These are phyloP conservation scores for Melitaea athalia DNA, from an alignment of 2,888 invertebrate genomes.

Conservation along the genomic window DNA sequence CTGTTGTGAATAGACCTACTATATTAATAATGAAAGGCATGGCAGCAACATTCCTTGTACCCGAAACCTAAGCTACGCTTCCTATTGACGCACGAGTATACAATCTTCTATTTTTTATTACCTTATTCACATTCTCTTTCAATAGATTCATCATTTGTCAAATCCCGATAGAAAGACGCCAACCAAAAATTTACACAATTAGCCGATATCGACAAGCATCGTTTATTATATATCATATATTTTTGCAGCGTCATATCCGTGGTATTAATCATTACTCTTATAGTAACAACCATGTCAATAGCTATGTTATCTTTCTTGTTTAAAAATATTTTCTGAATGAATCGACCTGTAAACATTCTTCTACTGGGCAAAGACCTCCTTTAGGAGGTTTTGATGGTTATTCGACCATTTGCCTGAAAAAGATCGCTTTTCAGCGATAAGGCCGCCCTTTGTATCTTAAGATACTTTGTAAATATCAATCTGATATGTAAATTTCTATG, in stretches of 20 bases:
- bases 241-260: neutral
- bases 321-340: no score
- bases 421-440: no score
- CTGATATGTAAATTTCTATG: no score
- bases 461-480: no score
- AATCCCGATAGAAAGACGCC: neutral
- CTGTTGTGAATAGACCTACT: constrained; percentile 1
- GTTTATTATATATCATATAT: neutral
- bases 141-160: constrained; percentile 5
- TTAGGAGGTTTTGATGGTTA: no score
- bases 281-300: neutral
- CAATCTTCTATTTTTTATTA: neutral
- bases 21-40: constrained; percentile 1
- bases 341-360: no score
- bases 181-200: neutral
- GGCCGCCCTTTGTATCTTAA: no score
- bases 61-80: neutral
- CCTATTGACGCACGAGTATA: neutral
- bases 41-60: neutral
- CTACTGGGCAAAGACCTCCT: no score
- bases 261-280: neutral
- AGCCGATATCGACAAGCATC: neutral
- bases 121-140: neutral
- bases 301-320: neutral
- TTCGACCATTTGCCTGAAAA: no score